These are phyloP conservation scores for Pterocles orientalis DNA, from an alignment of 2,113 vertebrate species.

Conservation along the genomic window DNA sequence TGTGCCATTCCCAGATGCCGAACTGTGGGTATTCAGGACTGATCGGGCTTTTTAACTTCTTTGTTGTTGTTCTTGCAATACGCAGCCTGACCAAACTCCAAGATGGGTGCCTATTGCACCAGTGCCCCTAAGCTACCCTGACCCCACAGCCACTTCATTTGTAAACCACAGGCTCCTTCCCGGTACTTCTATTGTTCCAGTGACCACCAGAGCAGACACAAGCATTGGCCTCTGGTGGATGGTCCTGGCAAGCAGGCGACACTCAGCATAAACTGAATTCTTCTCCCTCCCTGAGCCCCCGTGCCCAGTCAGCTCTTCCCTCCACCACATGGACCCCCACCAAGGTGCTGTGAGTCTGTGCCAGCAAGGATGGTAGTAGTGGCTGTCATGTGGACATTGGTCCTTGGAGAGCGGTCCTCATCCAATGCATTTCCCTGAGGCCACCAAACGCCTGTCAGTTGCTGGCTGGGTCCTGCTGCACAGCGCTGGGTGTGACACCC, in stretches of 20 bases:
- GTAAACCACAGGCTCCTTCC: slow-evolving; percentile 4
- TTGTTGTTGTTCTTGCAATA: not conserved
- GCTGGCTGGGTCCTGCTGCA: not conserved
- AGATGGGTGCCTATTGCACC: not conserved
- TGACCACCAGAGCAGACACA: not conserved
- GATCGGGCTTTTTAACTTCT: not conserved
- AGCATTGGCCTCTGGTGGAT: not conserved
- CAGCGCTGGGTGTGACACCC: not conserved
- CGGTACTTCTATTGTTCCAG: not conserved
- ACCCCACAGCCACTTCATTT: not conserved
- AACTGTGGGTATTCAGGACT: not conserved
- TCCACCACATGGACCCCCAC: accelerated
- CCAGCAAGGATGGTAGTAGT: not conserved
- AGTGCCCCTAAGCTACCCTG: not conserved
- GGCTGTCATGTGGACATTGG: accelerated
- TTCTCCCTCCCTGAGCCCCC: not conserved
- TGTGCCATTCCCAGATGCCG: not conserved
- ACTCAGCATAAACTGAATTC: not conserved
- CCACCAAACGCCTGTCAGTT: not conserved
- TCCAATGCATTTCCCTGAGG: not conserved
- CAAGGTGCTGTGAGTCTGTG: not conserved
- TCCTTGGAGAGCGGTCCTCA: not conserved
- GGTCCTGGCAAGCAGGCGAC: not conserved
- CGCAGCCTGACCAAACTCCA: not conserved
- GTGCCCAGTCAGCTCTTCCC: not conserved